Percentiles rank a stretch among this genome's conserved stretches.
phyloP scores from a whole-genome alignment of 2,797 vertebrate genomes.

The Pseudochirops cupreus region DNA sequence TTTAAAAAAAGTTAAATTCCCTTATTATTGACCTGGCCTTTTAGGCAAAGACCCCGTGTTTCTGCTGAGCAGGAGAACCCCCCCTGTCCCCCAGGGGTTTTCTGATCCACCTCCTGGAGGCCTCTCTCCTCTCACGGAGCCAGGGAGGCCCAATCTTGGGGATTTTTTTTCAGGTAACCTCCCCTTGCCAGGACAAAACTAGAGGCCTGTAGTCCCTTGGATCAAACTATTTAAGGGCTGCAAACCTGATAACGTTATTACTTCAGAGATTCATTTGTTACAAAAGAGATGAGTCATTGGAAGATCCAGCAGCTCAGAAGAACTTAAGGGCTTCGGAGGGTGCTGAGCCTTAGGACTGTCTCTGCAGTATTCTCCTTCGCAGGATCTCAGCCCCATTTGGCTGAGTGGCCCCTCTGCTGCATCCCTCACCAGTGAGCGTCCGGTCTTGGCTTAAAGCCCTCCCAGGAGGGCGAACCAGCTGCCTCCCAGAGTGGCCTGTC shows the following conservation, averaged over 20 bases:
- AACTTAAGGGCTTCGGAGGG: not conserved
- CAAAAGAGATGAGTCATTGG: not conserved
- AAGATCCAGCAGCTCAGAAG: not conserved
- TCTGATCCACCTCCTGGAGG: no score
- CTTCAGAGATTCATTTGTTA: not conserved
- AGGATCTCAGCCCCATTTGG: accelerated
- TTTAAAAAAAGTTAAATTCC: not conserved
- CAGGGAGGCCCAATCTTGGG: not conserved
- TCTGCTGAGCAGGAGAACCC: no score
- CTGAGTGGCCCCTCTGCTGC: not conserved
- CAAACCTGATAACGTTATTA: not conserved
- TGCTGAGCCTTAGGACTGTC: not conserved
- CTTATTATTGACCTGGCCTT: not conserved
- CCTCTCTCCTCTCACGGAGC: no score
- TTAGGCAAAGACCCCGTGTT: no score
- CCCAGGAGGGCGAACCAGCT: not conserved
- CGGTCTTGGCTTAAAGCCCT: not conserved
- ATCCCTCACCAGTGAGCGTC: not conserved
- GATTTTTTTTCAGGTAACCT: not conserved
- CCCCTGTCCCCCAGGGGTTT: no score
- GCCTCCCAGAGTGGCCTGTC: not conserved
- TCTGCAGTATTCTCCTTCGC: not conserved
- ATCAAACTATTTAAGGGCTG: not conserved
- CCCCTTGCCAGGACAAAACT: not conserved
- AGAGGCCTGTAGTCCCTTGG: not conserved